phyloP scores from a whole-genome alignment of 2,888 invertebrate genomes.

The Drosophila gaucha region DNA sequence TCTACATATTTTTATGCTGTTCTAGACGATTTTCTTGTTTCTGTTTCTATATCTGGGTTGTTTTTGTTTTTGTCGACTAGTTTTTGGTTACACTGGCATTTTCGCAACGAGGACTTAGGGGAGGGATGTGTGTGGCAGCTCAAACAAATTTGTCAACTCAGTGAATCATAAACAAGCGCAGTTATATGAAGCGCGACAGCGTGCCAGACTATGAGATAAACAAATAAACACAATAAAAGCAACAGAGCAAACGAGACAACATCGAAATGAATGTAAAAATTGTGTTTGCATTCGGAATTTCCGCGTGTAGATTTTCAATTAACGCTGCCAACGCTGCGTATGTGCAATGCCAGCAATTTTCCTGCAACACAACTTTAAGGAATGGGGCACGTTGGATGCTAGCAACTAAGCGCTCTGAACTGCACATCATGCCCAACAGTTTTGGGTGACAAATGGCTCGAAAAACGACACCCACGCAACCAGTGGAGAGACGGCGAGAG shows the following conservation, averaged over 20 bases:
- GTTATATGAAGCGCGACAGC: conserved; percentile 59
- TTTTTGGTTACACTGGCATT: conserved; percentile 24
- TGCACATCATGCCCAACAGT: conserved; percentile 51
- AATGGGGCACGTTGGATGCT: background rate
- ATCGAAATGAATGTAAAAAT: conserved; percentile 41
- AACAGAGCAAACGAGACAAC: conserved; percentile 22
- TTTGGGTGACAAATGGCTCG: conserved; percentile 54
- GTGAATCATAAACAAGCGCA: conserved; percentile 69
- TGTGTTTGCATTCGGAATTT: conserved; percentile 69
- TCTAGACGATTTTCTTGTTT: conserved; percentile 51
- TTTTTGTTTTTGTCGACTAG: conserved; percentile 25
- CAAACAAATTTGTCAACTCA: conserved; percentile 72
- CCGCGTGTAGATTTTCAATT: conserved; percentile 69
- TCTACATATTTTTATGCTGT: conserved; percentile 55
- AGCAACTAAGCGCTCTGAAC: conserved; percentile 29
- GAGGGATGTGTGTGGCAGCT: conserved; percentile 14
- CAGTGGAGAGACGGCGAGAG: conserved; percentile 5
- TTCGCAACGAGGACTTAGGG: too few species aligned
- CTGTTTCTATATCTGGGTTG: too few species aligned
- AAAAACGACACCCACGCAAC: conserved; percentile 26
- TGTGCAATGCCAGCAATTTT: conserved; percentile 62
- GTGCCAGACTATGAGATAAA: conserved; percentile 34
- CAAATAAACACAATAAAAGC: conserved; percentile 17
- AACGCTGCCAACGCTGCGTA: conserved; percentile 58
- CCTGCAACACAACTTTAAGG: conserved; percentile 19